Evolutionary conservation across 2,888 invertebrate species (phyloP).

Genomic region (Girardia tigrina): DNA sequence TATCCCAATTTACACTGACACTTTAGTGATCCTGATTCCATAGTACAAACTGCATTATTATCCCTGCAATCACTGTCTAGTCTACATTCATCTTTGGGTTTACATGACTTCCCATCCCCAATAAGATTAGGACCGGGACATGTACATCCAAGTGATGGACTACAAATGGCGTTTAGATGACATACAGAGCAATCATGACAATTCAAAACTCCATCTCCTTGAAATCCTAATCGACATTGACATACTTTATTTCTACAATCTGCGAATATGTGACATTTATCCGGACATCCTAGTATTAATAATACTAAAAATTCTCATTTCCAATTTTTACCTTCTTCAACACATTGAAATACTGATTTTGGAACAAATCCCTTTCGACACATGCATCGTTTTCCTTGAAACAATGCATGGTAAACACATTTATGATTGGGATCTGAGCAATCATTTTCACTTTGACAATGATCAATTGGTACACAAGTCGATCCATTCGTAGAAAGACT

Average conservation of each 20-base stretch:
- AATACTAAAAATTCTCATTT: too few relatives aligned
- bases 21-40: not conserved
- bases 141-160: not conserved
- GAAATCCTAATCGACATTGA: not conserved
- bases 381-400: slow-evolving; percentile 14
- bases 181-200: not conserved
- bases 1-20: not conserved
- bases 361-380: not conserved
- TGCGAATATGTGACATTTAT: slow-evolving; percentile 1
- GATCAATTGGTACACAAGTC: not conserved
- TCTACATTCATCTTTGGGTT: slow-evolving; percentile 1
- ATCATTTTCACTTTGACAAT: slow-evolving; percentile 15
- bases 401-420: not conserved
- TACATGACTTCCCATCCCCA: not conserved
- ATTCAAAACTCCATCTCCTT: slow-evolving; percentile 1
- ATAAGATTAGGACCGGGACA: slow-evolving; percentile 4
- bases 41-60: not conserved
- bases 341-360: slow-evolving; percentile 13
- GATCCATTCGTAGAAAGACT: not conserved
- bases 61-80: slow-evolving; percentile 8
- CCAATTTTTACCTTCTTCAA: not conserved
- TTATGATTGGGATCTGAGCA: not conserved
- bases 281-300: not conserved
- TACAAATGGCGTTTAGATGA: not conserved
- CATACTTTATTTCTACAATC: not conserved